Conservation (phyloP, 2,797 vertebrate genomes). For the Momotus momota region DNA sequence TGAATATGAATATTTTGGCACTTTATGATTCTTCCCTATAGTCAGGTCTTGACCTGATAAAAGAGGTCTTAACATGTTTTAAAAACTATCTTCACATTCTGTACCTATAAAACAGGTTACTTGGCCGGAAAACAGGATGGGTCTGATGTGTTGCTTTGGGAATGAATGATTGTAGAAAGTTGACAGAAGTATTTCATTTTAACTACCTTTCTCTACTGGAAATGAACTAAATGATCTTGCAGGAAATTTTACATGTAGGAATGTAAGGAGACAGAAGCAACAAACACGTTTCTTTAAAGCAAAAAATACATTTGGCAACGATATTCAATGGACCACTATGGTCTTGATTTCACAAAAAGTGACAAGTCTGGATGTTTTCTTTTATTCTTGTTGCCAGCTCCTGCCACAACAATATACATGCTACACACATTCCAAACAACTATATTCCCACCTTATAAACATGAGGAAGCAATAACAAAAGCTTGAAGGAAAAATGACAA, state of each 20-base stretch:
- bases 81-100: not conserved
- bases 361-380: not conserved
- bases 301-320: not conserved
- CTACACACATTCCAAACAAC: not conserved
- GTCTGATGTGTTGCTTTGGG: not conserved
- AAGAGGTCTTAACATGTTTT: not conserved
- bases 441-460: not conserved
- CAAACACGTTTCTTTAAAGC: not conserved
- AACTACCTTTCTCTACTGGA: not conserved
- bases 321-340: rapidly evolving
- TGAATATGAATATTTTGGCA: not conserved
- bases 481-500: not conserved
- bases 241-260: not conserved
- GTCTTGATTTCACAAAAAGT: not conserved
- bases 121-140: not conserved
- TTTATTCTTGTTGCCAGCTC: not conserved
- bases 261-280: not conserved
- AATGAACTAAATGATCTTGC: not conserved
- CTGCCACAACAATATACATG: not conserved
- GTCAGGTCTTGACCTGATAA: not conserved
- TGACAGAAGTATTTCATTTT: not conserved
- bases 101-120: not conserved
- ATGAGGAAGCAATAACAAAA: not conserved
- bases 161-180: not conserved
- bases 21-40: not conserved